Base-by-base conservation (phyloP, 1,140 invertebrate genomes). In the Cataglyphis hispanica region DNA sequence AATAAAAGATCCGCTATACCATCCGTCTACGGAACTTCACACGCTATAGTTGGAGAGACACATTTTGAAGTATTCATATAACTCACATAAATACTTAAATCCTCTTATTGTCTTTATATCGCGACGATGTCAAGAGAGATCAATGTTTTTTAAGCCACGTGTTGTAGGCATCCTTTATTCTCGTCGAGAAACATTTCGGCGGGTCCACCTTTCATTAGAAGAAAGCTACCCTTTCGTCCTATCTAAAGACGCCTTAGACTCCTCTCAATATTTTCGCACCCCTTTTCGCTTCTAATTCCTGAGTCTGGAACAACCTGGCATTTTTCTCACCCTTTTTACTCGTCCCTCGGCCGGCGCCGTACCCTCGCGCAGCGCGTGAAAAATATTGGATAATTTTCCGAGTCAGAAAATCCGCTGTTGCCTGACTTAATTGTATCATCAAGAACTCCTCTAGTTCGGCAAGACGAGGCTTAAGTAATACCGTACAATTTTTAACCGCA, bases 341-440 rank as follows among this genome's bases (percentile, higher is more conserved):
- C 67, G 43, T 74, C 77, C 70, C 88, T 86, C 77, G 64, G 27
- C 58, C 61, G 58, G 61, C 86, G 92, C 92, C 88, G 91, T 90
- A 90, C 91, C 91, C 92, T 91, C 70, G 72, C 74, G 31, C 61
- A 85, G 43, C 64, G 86, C 90, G 88, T 94, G 93, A 95, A 95
- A 95, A 95, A 95, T 95, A 92, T 93, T 91, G 93, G 92, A 95
- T 92, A 94, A 95, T 95, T 95, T 95, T 94, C 92, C 93, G 90
- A 92, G 91, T 92, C 93, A 91, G 92, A 93, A 94, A 93, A 94
- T 93, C 91, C 89, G 90, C 91, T 91, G 90, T 92, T 92, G 85
- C 84, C 87, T 77, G 89, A 91, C 93, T 95, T 95, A 95, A 95
- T 95, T 95, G 95, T 95, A 95, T 95, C 94, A 95, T 95, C 94